Evolutionary conservation across 2,797 vertebrate species (phyloP).

Genomic region (Bradypodion pumilum): DNA sequence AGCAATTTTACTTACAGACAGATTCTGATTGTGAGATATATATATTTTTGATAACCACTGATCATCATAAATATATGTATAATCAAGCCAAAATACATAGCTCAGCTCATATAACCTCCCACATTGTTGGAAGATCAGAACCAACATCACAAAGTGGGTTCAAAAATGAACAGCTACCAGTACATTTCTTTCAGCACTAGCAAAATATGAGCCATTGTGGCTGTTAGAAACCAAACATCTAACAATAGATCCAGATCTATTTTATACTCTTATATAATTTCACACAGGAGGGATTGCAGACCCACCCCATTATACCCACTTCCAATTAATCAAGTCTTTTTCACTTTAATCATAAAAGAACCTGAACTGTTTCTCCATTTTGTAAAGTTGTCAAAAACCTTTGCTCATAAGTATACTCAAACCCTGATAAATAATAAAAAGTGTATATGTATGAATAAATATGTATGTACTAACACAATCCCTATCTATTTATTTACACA

Average conservation of each 20-base stretch:
- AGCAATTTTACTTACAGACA: too few relatives aligned
- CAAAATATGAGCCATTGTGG: too few relatives aligned
- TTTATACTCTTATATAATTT: background rate
- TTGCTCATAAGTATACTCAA: background rate
- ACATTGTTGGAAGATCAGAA: background rate
- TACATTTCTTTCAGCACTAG: background rate
- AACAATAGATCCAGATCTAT: background rate
- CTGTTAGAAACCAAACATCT: background rate
- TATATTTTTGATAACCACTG: background rate
- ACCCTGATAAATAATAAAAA: background rate
- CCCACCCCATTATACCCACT: background rate
- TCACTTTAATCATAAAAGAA: background rate
- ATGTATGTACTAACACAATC: background rate
- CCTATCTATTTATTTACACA: conserved; percentile 24
- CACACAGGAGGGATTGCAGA: background rate
- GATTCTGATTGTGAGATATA: too few relatives aligned
- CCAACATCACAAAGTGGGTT: background rate
- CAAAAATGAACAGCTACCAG: background rate
- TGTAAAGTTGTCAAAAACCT: background rate
- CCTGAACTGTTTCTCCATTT: background rate
- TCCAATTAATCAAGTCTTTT: background rate
- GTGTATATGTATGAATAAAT: background rate
- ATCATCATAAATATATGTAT: background rate
- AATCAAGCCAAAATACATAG: background rate
- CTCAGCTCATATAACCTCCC: background rate